Conservation (phyloP, 1,140 invertebrate genomes). For the Bradysia coprophila region DNA sequence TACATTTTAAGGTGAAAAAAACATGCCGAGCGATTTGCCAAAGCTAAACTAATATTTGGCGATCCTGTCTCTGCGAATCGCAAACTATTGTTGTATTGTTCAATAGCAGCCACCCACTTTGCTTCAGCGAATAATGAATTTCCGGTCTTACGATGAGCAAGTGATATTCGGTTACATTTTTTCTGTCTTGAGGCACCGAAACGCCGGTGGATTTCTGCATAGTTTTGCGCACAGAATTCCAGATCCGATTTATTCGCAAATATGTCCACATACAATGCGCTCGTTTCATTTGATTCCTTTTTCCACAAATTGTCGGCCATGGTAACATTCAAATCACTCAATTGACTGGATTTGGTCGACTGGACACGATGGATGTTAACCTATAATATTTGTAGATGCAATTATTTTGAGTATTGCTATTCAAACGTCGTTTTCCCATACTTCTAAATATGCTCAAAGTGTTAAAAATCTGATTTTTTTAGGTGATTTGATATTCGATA, state of each 20-base stretch:
- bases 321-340: too few relatives aligned
- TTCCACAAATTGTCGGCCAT: too few relatives aligned
- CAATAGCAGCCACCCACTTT: neutral
- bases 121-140: neutral
- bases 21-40: conserved; percentile 25
- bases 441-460: too few relatives aligned
- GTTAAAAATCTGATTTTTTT: too few relatives aligned
- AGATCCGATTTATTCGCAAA: neutral
- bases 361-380: too few relatives aligned
- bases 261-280: neutral
- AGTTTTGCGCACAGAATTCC: neutral
- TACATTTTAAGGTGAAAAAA: conserved; percentile 21
- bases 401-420: too few relatives aligned
- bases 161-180: conserved; percentile 10
- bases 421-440: too few relatives aligned
- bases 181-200: neutral
- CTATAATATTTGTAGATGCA: too few relatives aligned
- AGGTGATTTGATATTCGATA: too few relatives aligned
- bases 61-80: conserved; percentile 9
- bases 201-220: neutral
- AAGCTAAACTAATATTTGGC: conserved; percentile 15
- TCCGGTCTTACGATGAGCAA: neutral
- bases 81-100: conserved; percentile 12
- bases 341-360: too few relatives aligned
- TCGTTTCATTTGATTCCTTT: neutral